These are phyloP conservation scores for Ypsolopha scabrella DNA, from an alignment of 2,888 invertebrate genomes.

Conservation along the genomic window DNA sequence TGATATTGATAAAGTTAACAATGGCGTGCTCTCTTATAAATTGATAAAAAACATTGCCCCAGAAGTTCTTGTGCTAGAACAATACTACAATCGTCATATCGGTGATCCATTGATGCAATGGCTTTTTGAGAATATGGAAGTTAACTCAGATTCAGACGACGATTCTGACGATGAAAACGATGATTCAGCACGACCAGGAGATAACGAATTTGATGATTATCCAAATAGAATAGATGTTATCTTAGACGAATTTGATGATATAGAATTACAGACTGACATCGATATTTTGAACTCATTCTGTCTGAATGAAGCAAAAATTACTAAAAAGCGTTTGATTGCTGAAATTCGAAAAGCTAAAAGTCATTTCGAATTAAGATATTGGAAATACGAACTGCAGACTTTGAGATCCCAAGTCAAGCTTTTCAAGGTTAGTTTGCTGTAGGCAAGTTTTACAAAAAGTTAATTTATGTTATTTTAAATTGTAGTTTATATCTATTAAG, in stretches of 20 bases:
- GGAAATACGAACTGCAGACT: constrained; percentile 13
- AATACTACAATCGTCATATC: neutral
- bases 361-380: constrained; percentile 10
- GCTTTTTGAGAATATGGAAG: constrained; percentile 30
- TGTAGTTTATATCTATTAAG: no score
- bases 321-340: no score
- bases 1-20: neutral
- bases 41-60: neutral
- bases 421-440: constrained; percentile 26
- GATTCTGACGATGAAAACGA: constrained; percentile 12
- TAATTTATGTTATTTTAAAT: neutral
- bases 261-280: constrained; percentile 8
- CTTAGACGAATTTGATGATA: constrained; percentile 24
- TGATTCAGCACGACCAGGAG: constrained; percentile 5
- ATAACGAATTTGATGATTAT: constrained; percentile 12
- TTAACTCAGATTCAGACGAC: constrained; percentile 9
- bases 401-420: constrained; percentile 20
- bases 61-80: neutral
- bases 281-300: constrained; percentile 20
- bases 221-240: constrained; percentile 18
- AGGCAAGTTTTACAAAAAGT: neutral
- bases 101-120: constrained; percentile 28
- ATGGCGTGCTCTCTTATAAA: neutral
- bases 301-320: constrained; percentile 16
- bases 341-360: constrained; percentile 17